Conservation (phyloP, 2,888 invertebrate genomes). For the Brassicogethes aeneus region DNA sequence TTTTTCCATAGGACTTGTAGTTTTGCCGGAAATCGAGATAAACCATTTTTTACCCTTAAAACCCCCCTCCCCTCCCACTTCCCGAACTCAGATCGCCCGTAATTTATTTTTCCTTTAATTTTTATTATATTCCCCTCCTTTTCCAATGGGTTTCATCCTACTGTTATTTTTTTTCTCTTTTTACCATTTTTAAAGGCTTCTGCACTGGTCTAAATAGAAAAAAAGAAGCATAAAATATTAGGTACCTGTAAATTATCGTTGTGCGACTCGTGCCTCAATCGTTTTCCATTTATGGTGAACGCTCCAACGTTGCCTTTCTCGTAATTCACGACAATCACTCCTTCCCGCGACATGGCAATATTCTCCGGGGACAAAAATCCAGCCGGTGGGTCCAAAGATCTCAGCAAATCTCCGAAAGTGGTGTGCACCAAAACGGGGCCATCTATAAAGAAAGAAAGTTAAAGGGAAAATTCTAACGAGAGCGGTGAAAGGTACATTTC, state of each 20-base stretch:
- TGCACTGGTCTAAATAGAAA: not conserved
- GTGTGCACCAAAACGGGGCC: conserved; percentile 97
- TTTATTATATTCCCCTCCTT: too few relatives aligned
- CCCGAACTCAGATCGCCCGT: too few relatives aligned
- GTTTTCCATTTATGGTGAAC: conserved; percentile 88
- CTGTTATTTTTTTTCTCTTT: too few relatives aligned
- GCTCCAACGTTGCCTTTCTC: conserved; percentile 87
- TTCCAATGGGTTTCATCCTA: too few relatives aligned
- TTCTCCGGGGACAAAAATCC: conserved; percentile 72
- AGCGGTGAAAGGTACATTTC: too few relatives aligned
- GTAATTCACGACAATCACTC: conserved; percentile 90
- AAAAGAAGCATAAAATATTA: not conserved
- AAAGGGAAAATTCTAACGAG: conserved; percentile 2
- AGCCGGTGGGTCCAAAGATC: conserved; percentile 78
- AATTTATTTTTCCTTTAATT: too few relatives aligned
- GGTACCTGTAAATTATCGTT: conserved; percentile 88
- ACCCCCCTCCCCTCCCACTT: too few relatives aligned
- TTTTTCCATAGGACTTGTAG: too few relatives aligned
- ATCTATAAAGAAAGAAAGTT: conserved; percentile 45
- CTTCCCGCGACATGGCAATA: conserved; percentile 92
- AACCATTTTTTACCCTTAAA: too few relatives aligned
- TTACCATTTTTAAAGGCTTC: too few relatives aligned
- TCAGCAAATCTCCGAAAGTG: conserved; percentile 90
- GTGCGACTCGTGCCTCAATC: conserved; percentile 82
- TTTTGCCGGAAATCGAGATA: too few relatives aligned